Percentiles rank a stretch among this genome's conserved stretches.
Conservation (phyloP, 2,113 vertebrate species). For the Candoia aspera region DNA sequence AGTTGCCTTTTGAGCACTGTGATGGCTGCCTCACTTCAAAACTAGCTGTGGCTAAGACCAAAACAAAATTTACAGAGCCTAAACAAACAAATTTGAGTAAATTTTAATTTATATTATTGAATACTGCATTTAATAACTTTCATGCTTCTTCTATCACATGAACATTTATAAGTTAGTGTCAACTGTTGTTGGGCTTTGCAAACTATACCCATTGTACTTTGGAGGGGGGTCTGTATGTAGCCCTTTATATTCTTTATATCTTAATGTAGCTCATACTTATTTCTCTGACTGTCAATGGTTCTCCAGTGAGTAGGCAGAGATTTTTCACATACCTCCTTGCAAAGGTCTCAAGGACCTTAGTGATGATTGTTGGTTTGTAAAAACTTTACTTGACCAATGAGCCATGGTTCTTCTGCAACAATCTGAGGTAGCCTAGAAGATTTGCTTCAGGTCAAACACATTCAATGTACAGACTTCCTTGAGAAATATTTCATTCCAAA, state of each 20-base stretch:
- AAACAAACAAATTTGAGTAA: neutral
- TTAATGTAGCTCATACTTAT: neutral
- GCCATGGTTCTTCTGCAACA: neutral
- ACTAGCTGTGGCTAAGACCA: neutral
- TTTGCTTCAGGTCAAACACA: neutral
- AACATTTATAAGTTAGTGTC: neutral
- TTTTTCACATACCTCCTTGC: neutral
- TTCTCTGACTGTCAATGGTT: neutral
- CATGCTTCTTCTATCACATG: neutral
- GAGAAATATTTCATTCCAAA: no score
- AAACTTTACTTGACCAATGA: neutral
- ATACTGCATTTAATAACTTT: neutral
- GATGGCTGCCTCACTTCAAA: neutral
- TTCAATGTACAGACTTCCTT: neutral
- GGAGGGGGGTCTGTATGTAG: no score
- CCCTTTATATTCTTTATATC: no score
- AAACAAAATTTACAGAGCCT: neutral
- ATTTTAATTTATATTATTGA: neutral
- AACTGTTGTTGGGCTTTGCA: neutral
- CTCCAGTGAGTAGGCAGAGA: neutral
- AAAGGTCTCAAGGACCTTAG: neutral
- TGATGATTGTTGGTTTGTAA: neutral
- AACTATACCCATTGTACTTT: neutral
- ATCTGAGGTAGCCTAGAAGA: neutral
- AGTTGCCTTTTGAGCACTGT: neutral